Conservation (phyloP, 2,797 vertebrate species). For the Euthynnus affinis region DNA sequence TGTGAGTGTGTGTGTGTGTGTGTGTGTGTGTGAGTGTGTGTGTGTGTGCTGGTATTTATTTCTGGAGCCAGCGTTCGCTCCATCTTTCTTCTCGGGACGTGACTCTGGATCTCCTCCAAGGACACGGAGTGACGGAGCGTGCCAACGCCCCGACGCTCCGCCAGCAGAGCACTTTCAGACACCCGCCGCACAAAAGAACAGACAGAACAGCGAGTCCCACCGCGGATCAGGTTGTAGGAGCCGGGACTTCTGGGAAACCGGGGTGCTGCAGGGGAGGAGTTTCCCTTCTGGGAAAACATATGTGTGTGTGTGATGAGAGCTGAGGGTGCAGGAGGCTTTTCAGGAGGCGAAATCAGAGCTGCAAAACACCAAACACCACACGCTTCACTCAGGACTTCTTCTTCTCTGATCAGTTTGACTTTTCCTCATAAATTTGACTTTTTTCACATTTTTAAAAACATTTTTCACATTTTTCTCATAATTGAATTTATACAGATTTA, state of each 20-base stretch:
- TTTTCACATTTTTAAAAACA: no score
- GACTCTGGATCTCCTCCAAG: constrained; percentile 79
- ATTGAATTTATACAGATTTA: no score
- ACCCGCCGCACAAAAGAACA: constrained; percentile 61
- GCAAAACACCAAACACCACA: no score
- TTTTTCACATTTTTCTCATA: no score
- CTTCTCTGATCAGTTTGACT: no score
- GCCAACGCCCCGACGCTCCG: constrained; percentile 58
- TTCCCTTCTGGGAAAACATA: background rate
- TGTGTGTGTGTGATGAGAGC: background rate
- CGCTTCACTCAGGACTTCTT: no score
- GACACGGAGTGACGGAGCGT: constrained; percentile 67
- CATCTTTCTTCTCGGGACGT: constrained; percentile 55
- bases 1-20: constrained; percentile 24
- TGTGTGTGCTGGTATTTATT: constrained; percentile 51
- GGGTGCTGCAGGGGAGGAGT: background rate
- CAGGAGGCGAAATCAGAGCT: no score
- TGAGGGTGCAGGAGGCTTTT: no score
- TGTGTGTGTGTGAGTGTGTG: no score
- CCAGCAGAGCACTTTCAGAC: constrained; percentile 61
- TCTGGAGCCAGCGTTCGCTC: constrained; percentile 55
- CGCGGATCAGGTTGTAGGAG: constrained; percentile 55
- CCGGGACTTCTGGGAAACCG: constrained; percentile 56
- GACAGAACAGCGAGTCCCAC: constrained; percentile 63
- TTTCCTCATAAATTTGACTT: no score